These are phyloP conservation scores for Phyllotreta striolata DNA, from an alignment of 2,888 invertebrate genomes.

Conservation along the genomic window DNA sequence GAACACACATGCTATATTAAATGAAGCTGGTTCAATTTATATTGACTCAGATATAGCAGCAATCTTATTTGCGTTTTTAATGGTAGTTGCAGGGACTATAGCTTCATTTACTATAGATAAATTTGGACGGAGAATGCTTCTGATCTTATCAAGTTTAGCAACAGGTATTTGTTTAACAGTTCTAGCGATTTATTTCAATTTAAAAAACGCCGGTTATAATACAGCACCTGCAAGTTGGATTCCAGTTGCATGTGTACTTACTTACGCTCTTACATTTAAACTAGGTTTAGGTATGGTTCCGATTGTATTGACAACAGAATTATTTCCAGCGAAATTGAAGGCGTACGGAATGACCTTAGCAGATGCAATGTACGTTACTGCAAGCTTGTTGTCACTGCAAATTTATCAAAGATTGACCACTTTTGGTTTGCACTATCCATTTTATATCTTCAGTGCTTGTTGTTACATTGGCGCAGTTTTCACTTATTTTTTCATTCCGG, in stretches of 20 bases:
- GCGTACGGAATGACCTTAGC: slow-evolving; percentile 52
- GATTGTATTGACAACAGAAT: slow-evolving; percentile 56
- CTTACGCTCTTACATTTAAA: slow-evolving; percentile 52
- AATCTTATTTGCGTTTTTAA: slow-evolving; percentile 56
- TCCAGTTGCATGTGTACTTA: slow-evolving; percentile 48
- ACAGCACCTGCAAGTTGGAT: slow-evolving; percentile 49
- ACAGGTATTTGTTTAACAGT: slow-evolving; percentile 53
- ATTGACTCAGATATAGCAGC: slow-evolving; percentile 51
- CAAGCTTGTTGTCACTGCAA: slow-evolving; percentile 53
- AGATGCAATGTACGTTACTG: slow-evolving; percentile 45
- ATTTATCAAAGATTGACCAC: slow-evolving; percentile 52
- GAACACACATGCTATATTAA: slow-evolving; percentile 58
- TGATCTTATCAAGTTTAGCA: slow-evolving; percentile 54
- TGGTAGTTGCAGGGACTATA: slow-evolving; percentile 54
- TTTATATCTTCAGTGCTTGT: slow-evolving; percentile 55
- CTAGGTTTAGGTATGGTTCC: slow-evolving; percentile 57
- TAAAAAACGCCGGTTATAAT: slow-evolving; percentile 51
- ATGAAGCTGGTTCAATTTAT: slow-evolving; percentile 55
- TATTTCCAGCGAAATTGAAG: slow-evolving; percentile 57
- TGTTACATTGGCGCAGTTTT: slow-evolving; percentile 54
- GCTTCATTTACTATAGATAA: slow-evolving; percentile 56
- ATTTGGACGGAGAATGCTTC: slow-evolving; percentile 55
- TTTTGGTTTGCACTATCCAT: slow-evolving; percentile 56
- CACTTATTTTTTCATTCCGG: slow-evolving; percentile 55
- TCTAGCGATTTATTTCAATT: slow-evolving; percentile 55